A percentile compares a stretch with the other conserved stretches of the same genome.
Evolutionary conservation across 2,113 vertebrate genomes (phyloP).

Genomic region (Passer domesticus): DNA sequence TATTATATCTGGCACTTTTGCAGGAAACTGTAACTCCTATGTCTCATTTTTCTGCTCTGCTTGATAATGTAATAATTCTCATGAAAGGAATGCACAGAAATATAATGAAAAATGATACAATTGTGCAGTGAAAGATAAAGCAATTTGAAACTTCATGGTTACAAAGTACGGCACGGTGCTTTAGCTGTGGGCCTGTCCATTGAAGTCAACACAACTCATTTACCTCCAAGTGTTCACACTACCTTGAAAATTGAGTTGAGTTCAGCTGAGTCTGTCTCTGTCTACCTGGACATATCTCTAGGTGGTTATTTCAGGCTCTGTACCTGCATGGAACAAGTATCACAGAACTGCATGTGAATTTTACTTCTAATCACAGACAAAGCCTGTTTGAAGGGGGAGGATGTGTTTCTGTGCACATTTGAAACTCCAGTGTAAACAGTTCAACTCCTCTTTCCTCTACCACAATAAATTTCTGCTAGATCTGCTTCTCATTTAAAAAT

Average conservation of each 20-base stretch:
- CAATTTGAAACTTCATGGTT: neutral
- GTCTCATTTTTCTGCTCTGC: constrained; percentile 40
- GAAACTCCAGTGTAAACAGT: neutral
- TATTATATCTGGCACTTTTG: constrained; percentile 13
- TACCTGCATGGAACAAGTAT: rapidly evolving
- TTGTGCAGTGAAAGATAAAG: constrained; percentile 35
- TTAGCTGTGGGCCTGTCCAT: neutral
- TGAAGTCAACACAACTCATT: neutral
- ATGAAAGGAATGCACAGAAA: neutral
- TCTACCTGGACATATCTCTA: neutral
- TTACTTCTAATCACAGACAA: neutral
- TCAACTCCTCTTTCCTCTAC: neutral
- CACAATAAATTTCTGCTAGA: neutral
- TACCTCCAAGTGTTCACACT: neutral
- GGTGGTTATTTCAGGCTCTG: neutral
- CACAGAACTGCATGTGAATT: neutral
- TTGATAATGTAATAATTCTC: constrained; percentile 43
- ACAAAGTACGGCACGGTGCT: neutral
- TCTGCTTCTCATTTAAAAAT: neutral
- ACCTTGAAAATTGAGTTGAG: neutral
- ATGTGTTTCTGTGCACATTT: neutral
- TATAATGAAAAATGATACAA: constrained; percentile 39
- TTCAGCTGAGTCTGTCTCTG: neutral
- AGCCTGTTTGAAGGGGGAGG: rapidly evolving
- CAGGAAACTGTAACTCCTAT: neutral